A percentile compares a stretch with the other conserved stretches of the same genome.
Evolutionary conservation across 2,113 vertebrate genomes (phyloP).

Genomic region (Salvelinus alpinus): DNA sequence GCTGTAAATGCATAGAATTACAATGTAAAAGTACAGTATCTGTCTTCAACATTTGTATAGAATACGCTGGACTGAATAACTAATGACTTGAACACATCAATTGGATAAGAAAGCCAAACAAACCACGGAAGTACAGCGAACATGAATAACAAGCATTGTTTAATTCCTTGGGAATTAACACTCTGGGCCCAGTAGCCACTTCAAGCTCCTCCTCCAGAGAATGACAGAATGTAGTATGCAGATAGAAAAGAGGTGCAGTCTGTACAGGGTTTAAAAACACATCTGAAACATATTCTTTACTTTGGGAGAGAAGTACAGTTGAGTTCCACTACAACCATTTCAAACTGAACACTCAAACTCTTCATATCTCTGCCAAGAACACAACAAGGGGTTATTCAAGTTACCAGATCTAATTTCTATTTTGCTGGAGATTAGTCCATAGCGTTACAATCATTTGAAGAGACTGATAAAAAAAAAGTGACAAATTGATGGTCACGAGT

Average conservation of each 20-base stretch:
- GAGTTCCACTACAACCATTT: background rate
- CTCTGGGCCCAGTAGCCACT: constrained; percentile 20
- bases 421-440: background rate
- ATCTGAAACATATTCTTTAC: constrained; percentile 24
- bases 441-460: constrained; percentile 36
- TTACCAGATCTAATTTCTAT: background rate
- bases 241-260: constrained; percentile 39
- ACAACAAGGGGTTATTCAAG: constrained; percentile 33
- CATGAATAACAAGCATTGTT: constrained; percentile 48
- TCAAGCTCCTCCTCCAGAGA: constrained; percentile 24
- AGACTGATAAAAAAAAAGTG: constrained; percentile 43
- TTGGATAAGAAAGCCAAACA: constrained; percentile 49
- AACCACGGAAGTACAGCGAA: constrained; percentile 44
- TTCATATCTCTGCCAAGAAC: background rate
- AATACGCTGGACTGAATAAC: constrained; percentile 45
- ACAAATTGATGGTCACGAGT: constrained; percentile 59
- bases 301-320: constrained; percentile 22
- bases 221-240: constrained; percentile 37
- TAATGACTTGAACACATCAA: constrained; percentile 47
- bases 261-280: constrained; percentile 35
- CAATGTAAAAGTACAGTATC: constrained; percentile 53
- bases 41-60: constrained; percentile 63
- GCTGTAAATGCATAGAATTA: constrained; percentile 58
- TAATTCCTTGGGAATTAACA: constrained; percentile 46
- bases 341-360: background rate